These are phyloP conservation scores for Catagonus wagneri DNA, from an alignment of 2,113 vertebrate genomes.

Conservation along the genomic window DNA sequence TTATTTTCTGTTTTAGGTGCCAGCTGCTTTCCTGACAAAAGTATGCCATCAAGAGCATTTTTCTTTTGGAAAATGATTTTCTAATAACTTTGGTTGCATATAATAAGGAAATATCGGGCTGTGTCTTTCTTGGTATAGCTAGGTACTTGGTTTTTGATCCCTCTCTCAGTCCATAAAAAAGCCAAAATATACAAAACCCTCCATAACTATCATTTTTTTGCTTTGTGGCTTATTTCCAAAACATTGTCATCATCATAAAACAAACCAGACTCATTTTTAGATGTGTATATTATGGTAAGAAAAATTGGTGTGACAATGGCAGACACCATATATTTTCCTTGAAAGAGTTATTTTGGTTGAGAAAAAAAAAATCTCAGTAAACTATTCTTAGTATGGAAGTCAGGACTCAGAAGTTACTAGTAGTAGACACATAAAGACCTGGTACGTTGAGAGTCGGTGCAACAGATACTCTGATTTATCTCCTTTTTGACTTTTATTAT, in stretches of 20 bases:
- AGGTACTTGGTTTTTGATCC: neutral
- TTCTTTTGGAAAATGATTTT: slow-evolving; percentile 30
- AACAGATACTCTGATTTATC: neutral
- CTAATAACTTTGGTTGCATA: neutral
- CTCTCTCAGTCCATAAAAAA: neutral
- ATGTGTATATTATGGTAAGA: neutral
- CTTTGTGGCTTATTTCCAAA: neutral
- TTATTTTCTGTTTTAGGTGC: neutral
- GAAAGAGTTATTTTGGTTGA: neutral
- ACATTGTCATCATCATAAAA: neutral
- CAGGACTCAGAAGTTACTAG: neutral
- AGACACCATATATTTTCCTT: neutral
- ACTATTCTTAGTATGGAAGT: neutral
- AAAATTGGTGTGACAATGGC: neutral
- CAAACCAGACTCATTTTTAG: neutral
- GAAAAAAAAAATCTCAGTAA: neutral
- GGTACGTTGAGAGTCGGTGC: neutral
- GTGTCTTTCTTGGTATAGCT: neutral
- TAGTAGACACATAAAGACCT: neutral
- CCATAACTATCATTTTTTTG: neutral
- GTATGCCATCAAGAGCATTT: neutral
- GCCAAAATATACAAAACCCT: slow-evolving; percentile 24
- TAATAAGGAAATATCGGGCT: slow-evolving; percentile 54
- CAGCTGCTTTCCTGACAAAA: slow-evolving; percentile 26
- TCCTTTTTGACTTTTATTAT: neutral